Conservation (phyloP, 2,113 vertebrate species). For the Mus musculus region GRCm39 chr9:117217501-117218000, state of each 20-base stretch:
- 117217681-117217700: neutral
- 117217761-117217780: neutral
- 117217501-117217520: neutral
- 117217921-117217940: neutral
- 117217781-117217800: neutral
- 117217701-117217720: neutral
- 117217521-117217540: neutral
- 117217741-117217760: neutral
- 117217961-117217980: neutral
- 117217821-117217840: neutral
- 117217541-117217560: neutral
- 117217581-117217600: neutral
- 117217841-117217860: neutral
- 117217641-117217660: neutral
- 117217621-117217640: neutral
- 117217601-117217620: neutral
- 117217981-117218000: constrained; percentile 33
- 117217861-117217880: accelerated
- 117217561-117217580: neutral
- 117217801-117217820: constrained; percentile 41
- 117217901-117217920: neutral
- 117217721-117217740: neutral
- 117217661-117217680: neutral
- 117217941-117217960: constrained; percentile 9
- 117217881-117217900: neutral